Conservation (phyloP, 2,797 vertebrate genomes). For the Parambassis ranga region DNA sequence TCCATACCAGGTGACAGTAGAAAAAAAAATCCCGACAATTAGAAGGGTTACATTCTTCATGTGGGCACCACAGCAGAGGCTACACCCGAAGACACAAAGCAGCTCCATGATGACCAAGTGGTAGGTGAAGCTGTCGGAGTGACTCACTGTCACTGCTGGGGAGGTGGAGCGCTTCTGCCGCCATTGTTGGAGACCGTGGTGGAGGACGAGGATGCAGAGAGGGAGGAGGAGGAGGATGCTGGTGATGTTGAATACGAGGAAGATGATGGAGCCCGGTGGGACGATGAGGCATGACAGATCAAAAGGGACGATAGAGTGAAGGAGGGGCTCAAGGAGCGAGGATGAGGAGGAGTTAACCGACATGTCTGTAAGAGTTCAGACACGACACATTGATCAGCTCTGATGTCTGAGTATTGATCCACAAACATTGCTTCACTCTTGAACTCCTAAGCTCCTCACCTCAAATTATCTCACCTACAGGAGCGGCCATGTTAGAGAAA, state of each 20-base stretch:
- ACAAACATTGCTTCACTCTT: too few species aligned
- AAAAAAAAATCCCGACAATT: too few species aligned
- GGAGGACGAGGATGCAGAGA: not conserved
- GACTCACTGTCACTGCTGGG: not conserved
- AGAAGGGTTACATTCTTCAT: too few species aligned
- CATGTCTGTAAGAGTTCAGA: too few species aligned
- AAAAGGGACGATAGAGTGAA: too few species aligned
- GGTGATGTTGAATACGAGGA: fast-evolving
- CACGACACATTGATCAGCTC: too few species aligned
- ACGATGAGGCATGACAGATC: not conserved
- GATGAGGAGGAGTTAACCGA: too few species aligned
- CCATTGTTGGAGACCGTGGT: not conserved
- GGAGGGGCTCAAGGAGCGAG: too few species aligned
- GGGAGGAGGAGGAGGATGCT: not conserved
- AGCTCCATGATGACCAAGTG: slow-evolving; percentile 5
- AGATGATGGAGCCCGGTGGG: not conserved
- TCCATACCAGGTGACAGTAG: not conserved
- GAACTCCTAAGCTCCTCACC: too few species aligned
- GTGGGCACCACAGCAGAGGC: not conserved
- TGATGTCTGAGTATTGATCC: too few species aligned
- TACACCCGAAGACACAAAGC: not conserved
- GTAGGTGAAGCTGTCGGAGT: slow-evolving; percentile 3
- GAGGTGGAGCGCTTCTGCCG: not conserved
- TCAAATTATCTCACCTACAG: too few species aligned
- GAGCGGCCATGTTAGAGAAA: too few species aligned